Conservation (phyloP, 2,888 invertebrate species). For the Phrixothrix hirtus region DNA sequence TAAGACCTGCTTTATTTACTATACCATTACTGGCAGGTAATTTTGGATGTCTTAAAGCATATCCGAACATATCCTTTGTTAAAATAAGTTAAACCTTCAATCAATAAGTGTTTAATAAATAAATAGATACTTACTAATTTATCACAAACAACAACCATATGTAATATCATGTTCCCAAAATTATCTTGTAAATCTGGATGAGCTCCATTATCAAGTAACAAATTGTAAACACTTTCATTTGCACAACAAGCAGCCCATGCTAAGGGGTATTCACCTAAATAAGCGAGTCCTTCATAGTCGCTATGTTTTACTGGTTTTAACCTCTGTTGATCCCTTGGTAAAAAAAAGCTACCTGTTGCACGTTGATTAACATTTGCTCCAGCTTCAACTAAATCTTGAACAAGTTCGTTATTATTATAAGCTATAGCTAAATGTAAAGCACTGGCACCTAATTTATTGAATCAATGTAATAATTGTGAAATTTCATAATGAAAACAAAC, state of each 20-base stretch:
- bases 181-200: conserved; percentile 95
- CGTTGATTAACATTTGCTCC: conserved; percentile 91
- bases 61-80: conserved; percentile 94
- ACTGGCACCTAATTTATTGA: conserved; percentile 71
- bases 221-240: conserved; percentile 95
- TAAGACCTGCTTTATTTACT: conserved; percentile 85
- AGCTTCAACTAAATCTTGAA: conserved; percentile 88
- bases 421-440: conserved; percentile 95
- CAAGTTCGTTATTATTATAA: conserved; percentile 93
- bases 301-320: conserved; percentile 77
- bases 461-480: too few relatives aligned
- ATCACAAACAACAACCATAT: conserved; percentile 98
- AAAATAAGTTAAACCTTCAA: conserved; percentile 3
- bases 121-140: conserved; percentile 73
- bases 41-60: conserved; percentile 93
- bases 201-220: conserved; percentile 87
- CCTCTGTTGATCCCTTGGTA: conserved; percentile 91
- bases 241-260: conserved; percentile 98
- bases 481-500: too few relatives aligned
- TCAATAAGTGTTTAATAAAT: neutral
- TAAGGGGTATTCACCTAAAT: conserved; percentile 95
- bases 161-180: conserved; percentile 98
- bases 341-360: conserved; percentile 95
- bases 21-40: conserved; percentile 91
- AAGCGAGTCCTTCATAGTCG: conserved; percentile 95